Percentiles rank a stretch among this genome's conserved stretches.
phyloP scores from a whole-genome alignment of 2,888 invertebrate species.

The Andricus quercusramuli region DNA sequence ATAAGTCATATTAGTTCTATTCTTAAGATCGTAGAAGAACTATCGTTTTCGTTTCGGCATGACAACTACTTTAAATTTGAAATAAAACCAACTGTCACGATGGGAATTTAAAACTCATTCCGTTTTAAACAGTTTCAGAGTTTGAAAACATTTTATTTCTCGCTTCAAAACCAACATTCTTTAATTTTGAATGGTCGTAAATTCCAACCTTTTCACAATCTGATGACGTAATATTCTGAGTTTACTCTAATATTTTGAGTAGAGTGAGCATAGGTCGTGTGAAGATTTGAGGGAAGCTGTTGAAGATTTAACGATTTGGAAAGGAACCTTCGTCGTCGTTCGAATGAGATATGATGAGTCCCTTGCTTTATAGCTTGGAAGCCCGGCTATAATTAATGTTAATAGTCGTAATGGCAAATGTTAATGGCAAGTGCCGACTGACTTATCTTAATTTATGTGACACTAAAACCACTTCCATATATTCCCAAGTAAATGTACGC shows the following conservation, averaged over 20 bases:
- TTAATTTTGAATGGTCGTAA: too few relatives aligned
- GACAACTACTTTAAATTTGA: too few relatives aligned
- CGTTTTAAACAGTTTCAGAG: too few relatives aligned
- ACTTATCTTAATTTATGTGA: constrained; percentile 71
- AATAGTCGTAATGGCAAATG: constrained; percentile 71
- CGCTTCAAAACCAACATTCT: too few relatives aligned
- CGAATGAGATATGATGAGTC: constrained; percentile 39
- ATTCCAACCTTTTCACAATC: background rate
- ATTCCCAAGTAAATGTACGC: constrained; percentile 64
- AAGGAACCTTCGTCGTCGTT: constrained; percentile 41
- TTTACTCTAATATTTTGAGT: too few relatives aligned
- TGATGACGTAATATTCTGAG: background rate
- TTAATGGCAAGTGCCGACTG: constrained; percentile 71
- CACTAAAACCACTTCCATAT: constrained; percentile 69
- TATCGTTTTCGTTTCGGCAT: too few relatives aligned
- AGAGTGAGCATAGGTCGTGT: constrained; percentile 1
- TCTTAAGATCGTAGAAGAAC: too few relatives aligned
- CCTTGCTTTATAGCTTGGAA: constrained; percentile 57
- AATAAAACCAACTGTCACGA: too few relatives aligned
- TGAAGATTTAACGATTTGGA: constrained; percentile 34
- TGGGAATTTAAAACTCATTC: too few relatives aligned
- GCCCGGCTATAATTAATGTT: constrained; percentile 68
- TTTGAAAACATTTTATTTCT: too few relatives aligned
- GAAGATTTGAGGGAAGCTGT: constrained; percentile 24
- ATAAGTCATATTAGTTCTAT: too few relatives aligned